Percentiles rank a stretch among this genome's conserved stretches.
Conservation (phyloP, 2,113 vertebrate species). For the Cephalopholis sonnerati region DNA sequence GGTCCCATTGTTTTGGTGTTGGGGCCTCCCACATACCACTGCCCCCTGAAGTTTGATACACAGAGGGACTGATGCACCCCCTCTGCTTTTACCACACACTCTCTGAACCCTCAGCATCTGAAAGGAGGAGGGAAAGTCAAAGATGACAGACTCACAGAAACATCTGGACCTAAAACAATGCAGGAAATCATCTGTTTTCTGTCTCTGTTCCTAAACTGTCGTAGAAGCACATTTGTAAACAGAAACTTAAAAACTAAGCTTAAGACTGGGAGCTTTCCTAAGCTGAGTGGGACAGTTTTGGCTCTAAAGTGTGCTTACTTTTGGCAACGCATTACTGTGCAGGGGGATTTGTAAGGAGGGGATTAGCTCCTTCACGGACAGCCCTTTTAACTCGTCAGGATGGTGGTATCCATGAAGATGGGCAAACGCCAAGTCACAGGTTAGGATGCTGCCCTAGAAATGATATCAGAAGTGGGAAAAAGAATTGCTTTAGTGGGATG, state of each 20-base stretch:
- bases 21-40: slow-evolving; percentile 71
- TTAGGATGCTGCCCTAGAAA: slow-evolving; percentile 87
- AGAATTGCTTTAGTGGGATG: not conserved
- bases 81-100: slow-evolving; percentile 83
- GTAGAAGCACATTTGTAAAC: slow-evolving; percentile 20
- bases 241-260: slow-evolving; percentile 10
- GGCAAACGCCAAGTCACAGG: slow-evolving; percentile 90
- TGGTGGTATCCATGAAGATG: slow-evolving; percentile 88
- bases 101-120: slow-evolving; percentile 89
- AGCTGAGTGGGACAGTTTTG: slow-evolving; percentile 30
- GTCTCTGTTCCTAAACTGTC: not conserved
- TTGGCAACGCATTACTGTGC: slow-evolving; percentile 83
- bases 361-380: slow-evolving; percentile 87
- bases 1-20: slow-evolving; percentile 23
- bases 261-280: slow-evolving; percentile 15
- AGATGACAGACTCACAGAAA: slow-evolving; percentile 7
- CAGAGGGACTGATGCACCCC: slow-evolving; percentile 86
- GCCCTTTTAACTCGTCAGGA: slow-evolving; percentile 85
- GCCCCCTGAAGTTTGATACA: slow-evolving; percentile 88
- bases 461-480: slow-evolving; percentile 2
- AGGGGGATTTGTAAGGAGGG: slow-evolving; percentile 90
- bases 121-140: slow-evolving; percentile 10
- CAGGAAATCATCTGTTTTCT: not conserved
- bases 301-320: slow-evolving; percentile 81
- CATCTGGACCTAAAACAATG: not conserved